These are phyloP conservation scores for Saturnia pavonia DNA, from an alignment of 2,888 invertebrate genomes.

Conservation along the genomic window DNA sequence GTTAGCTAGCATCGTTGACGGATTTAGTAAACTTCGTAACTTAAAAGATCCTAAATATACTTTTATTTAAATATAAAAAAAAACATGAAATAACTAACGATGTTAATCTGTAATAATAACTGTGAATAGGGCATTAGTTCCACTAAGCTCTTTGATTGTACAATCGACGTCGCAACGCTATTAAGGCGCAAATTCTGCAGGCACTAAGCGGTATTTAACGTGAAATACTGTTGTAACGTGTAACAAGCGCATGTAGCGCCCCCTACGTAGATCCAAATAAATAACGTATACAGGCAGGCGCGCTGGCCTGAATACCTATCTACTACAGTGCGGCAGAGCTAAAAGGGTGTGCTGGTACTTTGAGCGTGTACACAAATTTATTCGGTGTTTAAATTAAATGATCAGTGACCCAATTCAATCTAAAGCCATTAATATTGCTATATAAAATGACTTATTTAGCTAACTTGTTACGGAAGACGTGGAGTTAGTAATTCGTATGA, in stretches of 20 bases:
- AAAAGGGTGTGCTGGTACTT: conserved; percentile 23
- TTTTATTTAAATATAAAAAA: no score
- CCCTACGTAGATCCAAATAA: conserved; percentile 44
- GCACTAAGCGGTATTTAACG: conserved; percentile 30
- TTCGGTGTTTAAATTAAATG: no score
- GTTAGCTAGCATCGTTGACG: no score
- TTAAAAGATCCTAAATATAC: no score
- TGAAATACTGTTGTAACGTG: conserved; percentile 33
- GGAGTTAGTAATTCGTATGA: no score
- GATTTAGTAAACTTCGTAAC: no score
- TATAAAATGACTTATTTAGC: no score
- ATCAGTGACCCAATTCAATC: no score
- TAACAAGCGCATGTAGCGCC: conserved; percentile 26
- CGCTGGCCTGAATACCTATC: conserved; percentile 51
- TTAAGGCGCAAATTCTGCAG: conserved; percentile 19
- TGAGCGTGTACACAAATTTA: conserved; percentile 22
- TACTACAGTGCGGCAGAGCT: conserved; percentile 29
- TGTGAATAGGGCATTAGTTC: background rate
- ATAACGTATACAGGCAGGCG: conserved; percentile 43
- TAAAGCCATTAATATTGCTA: no score
- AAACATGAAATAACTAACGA: background rate
- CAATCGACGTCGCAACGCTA: conserved; percentile 3
- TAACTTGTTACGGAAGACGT: no score
- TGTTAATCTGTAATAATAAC: background rate
- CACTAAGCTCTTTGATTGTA: conserved; percentile 12